Evolutionary conservation across 2,797 vertebrate genomes (phyloP), one percentile per base, ranked within the genome.

Genomic region (Anolis apletophallus): DNA sequence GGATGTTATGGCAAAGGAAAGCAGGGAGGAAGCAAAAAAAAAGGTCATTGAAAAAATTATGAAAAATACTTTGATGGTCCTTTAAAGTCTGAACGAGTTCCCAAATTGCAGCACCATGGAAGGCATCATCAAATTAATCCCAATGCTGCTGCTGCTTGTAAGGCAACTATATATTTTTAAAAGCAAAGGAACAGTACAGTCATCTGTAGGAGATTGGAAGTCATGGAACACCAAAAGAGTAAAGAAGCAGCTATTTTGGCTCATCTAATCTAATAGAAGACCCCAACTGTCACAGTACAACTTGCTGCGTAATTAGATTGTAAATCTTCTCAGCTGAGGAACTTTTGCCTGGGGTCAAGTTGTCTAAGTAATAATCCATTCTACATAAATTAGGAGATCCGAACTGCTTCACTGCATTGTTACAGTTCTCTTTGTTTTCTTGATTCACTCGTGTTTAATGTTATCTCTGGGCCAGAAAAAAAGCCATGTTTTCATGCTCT

Each of bases 251-350:
- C 89, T 80, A 67, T 93, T 94, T 91, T 91, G 91, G 89, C 77
- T 93, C 85, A 88, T 91, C 85, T 92, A 93, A 95, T 93, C 91
- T 80, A 94, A 95, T 90, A 94, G 92, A 94, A 93, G 89, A 88
- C 84, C 87, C 93, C 93, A 95, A 93, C 88, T 91, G 85, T 95
- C 87, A 94, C 90, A 80, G 90, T 91, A 94, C 88, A 95, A 94
- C 89, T 91, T 95, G 93, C 91, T 95, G 94, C 91, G 91, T 93
- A 95, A 95, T 95, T 93, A 95, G 94, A 94, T 94, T 93, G 94
- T 94, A 94, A 95, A 94, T 95, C 94, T 93, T 93, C 87, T 92
- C 88, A 94, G 46, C 91, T 94, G 93, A 95, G 90, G 87, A 95
- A 92, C 86, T 92, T 94, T 95, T 95, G 89, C 90, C 91, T 91